Base-by-base conservation (phyloP, 2,113 vertebrate genomes). In the Gavialis gangeticus region DNA sequence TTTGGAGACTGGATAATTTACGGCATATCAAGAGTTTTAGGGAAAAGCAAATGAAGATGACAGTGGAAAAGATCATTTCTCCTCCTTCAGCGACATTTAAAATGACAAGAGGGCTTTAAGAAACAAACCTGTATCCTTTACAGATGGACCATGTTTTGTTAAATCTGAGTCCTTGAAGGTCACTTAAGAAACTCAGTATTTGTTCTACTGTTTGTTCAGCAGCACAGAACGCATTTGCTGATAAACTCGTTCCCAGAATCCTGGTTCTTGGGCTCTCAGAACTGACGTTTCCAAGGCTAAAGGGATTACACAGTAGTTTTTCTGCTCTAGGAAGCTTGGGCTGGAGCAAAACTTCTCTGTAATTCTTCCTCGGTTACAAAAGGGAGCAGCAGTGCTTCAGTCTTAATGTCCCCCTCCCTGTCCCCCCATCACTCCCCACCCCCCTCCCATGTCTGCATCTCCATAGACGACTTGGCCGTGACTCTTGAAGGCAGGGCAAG, bases 261-360 rank as follows among this genome's bases (percentile, higher is more conserved):
- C 2, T 24, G 19, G 71, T 30, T 87, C 24, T n/a, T 17, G 5
- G 76, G 21, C 73, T 81, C 71, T 55, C 28, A 75, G 75, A 12
- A n/a, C 75, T 17, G 54, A 78, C 30, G 6, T 27, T 66, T 55
- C 63, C 17, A 4, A 8, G 77, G 10, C 59, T 56, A 24, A 86
- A 59, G 64, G 78, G 46, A 24, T n/a, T 1, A 0, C 2, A 1
- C 10, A 58, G 64, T 1, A 0, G 0, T 3, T 22, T 85, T 75
- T 37, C 76, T 59, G 12, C 21, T n/a, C 18, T 62, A 63, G 37
- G 81, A 78, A 69, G 85, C 79, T 63, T 79, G 6, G 87, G 27
- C 19, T 83, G 79, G 59, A 92, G 80, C 69, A 85, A 64, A 15
- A 27, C 76, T 5, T 57, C 28, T 73, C 55, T 82, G 82, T 62